These are phyloP conservation scores for Maccullochella peelii DNA, from an alignment of 2,113 vertebrate genomes.

Conservation along the genomic window DNA sequence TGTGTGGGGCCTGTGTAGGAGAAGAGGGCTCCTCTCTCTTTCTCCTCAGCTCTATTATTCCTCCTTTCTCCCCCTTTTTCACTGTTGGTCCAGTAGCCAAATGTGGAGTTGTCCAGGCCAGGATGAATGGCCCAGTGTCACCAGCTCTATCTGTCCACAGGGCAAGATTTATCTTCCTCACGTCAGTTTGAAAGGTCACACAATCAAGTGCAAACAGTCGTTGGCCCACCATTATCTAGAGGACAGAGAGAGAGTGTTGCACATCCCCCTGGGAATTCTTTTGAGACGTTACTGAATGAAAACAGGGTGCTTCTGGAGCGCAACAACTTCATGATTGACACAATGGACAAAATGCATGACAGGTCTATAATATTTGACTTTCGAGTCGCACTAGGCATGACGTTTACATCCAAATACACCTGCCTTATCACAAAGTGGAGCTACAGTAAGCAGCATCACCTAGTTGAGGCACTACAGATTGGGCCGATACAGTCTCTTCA, in stretches of 20 bases:
- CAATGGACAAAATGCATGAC: neutral
- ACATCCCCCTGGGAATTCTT: neutral
- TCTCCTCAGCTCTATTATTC: neutral
- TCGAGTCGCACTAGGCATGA: neutral
- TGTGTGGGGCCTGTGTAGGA: conserved; percentile 24
- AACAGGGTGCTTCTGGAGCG: neutral
- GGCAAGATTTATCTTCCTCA: conserved; percentile 64
- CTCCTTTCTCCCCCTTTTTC: neutral
- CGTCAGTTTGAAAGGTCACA: conserved; percentile 70
- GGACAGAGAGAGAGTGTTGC: conserved; percentile 9
- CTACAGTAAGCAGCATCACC: neutral
- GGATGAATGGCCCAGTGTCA: conserved; percentile 52
- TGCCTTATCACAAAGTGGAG: neutral
- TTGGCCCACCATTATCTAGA: conserved; percentile 45
- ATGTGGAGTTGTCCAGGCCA: conserved; percentile 43
- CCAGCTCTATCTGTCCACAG: conserved; percentile 50
- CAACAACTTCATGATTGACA: conserved; percentile 1
- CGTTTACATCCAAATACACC: neutral
- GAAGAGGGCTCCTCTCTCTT: conserved; percentile 14
- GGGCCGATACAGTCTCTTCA: neutral
- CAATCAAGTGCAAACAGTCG: conserved; percentile 57
- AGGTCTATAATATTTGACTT: conserved; percentile 3
- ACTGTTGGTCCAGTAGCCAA: conserved; percentile 20
- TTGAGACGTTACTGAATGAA: conserved; percentile 19
- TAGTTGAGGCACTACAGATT: neutral